Conservation (phyloP, 2,113 vertebrate species). For the Struthio camelus region DNA sequence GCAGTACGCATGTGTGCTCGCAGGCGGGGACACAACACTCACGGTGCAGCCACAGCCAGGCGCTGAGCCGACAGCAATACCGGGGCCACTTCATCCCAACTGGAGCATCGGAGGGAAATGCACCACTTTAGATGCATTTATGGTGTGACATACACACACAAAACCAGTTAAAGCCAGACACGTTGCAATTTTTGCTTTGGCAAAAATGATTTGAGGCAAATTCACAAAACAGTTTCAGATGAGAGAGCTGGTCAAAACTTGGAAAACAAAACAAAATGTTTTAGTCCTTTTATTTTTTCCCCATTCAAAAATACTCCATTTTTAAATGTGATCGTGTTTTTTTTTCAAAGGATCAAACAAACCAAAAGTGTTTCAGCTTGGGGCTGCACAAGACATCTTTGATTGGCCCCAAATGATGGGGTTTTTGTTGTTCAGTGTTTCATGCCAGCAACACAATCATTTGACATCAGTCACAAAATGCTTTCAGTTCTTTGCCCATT, state of each 20-base stretch:
- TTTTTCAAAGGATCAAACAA: neutral
- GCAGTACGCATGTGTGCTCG: too few species aligned
- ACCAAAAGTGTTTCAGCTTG: neutral
- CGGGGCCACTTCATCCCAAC: fast-evolving
- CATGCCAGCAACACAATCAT: conserved; percentile 26
- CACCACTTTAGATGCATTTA: neutral
- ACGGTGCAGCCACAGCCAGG: too few species aligned
- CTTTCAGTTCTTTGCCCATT: conserved; percentile 25
- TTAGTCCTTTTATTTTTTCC: neutral
- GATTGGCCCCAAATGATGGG: conserved; percentile 37
- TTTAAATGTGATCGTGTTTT: neutral
- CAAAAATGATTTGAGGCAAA: neutral
- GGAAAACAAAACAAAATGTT: neutral
- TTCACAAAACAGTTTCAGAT: neutral
- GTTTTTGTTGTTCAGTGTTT: conserved; percentile 23
- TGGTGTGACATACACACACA: neutral
- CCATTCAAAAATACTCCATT: neutral
- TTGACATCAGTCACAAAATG: neutral
- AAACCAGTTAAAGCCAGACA: neutral
- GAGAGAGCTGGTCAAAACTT: conserved; percentile 10
- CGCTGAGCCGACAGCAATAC: fast-evolving
- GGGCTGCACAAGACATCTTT: conserved; percentile 13
- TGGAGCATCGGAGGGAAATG: neutral
- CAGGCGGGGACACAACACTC: too few species aligned
- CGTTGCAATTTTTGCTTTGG: neutral